Percentiles rank a stretch among this genome's conserved stretches.
These are phyloP conservation scores for Yponomeuta malinellus DNA, from an alignment of 2,888 invertebrate genomes.

Conservation along the genomic window DNA sequence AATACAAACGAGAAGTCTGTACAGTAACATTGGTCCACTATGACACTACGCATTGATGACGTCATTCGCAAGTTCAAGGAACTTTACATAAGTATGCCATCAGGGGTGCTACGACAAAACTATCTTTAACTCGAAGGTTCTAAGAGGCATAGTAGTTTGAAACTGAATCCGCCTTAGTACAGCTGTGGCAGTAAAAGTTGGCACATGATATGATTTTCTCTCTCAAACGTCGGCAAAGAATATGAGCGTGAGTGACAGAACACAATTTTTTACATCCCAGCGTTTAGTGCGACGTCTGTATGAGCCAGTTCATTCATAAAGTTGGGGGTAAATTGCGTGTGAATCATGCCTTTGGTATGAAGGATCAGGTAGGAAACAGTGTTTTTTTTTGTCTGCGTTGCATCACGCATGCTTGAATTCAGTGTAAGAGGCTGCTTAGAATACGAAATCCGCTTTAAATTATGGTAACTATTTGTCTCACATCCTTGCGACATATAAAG, in stretches of 20 bases:
- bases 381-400: constrained; percentile 7
- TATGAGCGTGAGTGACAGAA: too few species aligned
- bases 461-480: too few species aligned
- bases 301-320: constrained; percentile 5
- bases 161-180: too few species aligned
- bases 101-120: background rate
- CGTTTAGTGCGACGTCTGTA: background rate
- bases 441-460: background rate
- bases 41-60: background rate
- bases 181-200: too few species aligned
- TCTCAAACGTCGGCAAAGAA: too few species aligned
- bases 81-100: background rate
- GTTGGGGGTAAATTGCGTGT: constrained; percentile 14
- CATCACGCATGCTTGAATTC: background rate
- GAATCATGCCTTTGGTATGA: constrained; percentile 14
- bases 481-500: too few species aligned
- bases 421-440: background rate
- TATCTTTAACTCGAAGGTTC: background rate
- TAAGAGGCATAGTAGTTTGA: background rate
- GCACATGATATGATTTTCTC: too few species aligned
- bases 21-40: background rate
- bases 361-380: background rate
- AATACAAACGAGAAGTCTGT: background rate
- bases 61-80: constrained; percentile 10
- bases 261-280: background rate